These are phyloP conservation scores for Xiphorhynchus erythropygius DNA, from an alignment of 2,797 vertebrate genomes.

Conservation along the genomic window DNA sequence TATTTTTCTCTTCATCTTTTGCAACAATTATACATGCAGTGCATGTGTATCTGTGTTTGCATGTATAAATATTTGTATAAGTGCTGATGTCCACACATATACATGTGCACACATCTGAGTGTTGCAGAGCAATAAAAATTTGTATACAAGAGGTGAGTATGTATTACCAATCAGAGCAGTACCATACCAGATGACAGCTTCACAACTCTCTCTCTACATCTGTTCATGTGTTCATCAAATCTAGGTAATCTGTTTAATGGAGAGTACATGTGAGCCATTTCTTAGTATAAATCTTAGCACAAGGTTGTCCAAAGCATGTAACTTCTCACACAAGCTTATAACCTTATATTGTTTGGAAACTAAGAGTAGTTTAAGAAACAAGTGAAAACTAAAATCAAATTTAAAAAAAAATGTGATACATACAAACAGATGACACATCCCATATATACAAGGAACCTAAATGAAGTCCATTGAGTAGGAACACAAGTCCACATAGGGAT, in stretches of 20 bases:
- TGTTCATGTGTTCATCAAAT: background rate
- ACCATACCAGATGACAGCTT: background rate
- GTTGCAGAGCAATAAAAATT: background rate
- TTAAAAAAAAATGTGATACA: background rate
- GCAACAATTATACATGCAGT: background rate
- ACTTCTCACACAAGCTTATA: background rate
- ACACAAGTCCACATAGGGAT: background rate
- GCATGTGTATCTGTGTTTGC: background rate
- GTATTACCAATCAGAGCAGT: background rate
- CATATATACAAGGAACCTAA: background rate
- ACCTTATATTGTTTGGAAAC: background rate
- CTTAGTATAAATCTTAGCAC: background rate
- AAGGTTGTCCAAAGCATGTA: background rate
- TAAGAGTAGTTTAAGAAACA: background rate
- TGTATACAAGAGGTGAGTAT: background rate
- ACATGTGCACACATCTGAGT: background rate
- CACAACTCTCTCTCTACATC: background rate
- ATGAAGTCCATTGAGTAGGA: background rate
- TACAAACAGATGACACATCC: background rate
- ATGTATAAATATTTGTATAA: background rate
- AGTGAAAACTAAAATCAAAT: background rate
- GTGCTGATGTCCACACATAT: background rate
- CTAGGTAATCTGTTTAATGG: background rate
- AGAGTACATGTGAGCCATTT: background rate
- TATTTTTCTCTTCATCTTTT: background rate